Percentiles rank a stretch among this genome's conserved stretches.
Evolutionary conservation across 2,113 vertebrate species (phyloP).

Genomic region (Synodontis membranacea): DNA sequence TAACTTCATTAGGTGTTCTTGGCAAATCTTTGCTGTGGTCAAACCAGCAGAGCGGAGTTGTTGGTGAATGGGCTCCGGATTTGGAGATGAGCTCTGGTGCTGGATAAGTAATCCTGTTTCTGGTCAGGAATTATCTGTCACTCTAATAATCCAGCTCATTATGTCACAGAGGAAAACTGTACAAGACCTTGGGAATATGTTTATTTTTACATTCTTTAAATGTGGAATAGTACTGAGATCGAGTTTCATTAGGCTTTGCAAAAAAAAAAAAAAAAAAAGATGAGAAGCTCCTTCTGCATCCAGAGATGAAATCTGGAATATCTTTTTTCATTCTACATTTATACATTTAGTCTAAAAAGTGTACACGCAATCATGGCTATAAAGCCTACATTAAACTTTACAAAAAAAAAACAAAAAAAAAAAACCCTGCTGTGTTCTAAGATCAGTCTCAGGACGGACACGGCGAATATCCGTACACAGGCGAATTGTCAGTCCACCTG

Average conservation of each 20-base stretch:
- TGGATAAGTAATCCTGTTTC: not conserved
- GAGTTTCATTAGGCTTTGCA: not conserved
- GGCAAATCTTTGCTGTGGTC: not conserved
- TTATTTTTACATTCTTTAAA: not conserved
- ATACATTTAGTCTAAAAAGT: not conserved
- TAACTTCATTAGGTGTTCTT: not conserved
- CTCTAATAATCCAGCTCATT: not conserved
- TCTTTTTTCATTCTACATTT: not conserved
- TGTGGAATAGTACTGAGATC: not conserved
- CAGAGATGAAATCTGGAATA: not conserved
- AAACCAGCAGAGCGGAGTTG: not conserved
- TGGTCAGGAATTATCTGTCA: not conserved
- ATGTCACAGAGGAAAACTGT: not conserved
- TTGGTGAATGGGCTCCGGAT: not conserved
- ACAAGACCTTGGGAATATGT: not conserved
- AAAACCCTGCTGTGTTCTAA: not conserved
- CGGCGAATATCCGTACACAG: not conserved
- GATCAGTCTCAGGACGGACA: not conserved
- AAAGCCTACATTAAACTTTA: not conserved
- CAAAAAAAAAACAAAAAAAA: not conserved
- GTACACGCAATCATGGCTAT: not conserved
- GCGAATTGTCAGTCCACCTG: not conserved
- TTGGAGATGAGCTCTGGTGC: not conserved
- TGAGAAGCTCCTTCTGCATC: not conserved
- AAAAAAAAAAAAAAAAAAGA: not conserved